Evolutionary conservation across 2,888 invertebrate species (phyloP), one percentile per base, ranked within the genome.

Genomic region (Subacronicta megacephala): DNA sequence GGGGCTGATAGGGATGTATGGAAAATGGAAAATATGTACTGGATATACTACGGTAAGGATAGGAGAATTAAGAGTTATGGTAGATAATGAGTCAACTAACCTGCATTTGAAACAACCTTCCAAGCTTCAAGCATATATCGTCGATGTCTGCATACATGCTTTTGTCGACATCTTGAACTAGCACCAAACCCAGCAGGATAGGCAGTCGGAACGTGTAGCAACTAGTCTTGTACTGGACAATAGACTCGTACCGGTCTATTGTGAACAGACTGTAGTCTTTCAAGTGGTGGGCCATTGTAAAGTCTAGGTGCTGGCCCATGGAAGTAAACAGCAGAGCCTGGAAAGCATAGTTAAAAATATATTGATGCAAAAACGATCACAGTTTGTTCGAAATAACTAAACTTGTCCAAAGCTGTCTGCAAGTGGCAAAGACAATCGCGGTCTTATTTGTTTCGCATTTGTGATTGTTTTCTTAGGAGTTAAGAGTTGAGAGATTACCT

Each of bases 201-300:
- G 99, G 99, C 70, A 99, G 93, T 77, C 97, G 96, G 87, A 98
- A 98, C 0, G 98, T 96, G 86, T 99, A 99, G 88, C 97, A 98
- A 0, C 97, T 96, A 6, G 98, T 98, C 93, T 99, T 99, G 88
- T 97, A 97, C 71, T 97, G 97, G 15, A 97, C 97, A 77, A 99
- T 98, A 5, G 96, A 95, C 73, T 96, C 95, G 87, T 98, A 99
- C 58, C 96, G 95, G 17, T 97, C 97, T 95, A 97, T 96, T 1
- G 97, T 98, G 88, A 97, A 97, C 20, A 95, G 88, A 66, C 81
- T 84, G 66, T 87, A 90, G 68, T 90, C 87, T 40, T 81, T 80
- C 46, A 75, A 74, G 15, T 80, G 73, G 7, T 81, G 94, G 0
- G 95, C 95, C 55, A 96, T 96, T 33, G 96, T 91, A 44, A 95